phyloP scores from a whole-genome alignment of 2,888 invertebrate species.

The Quadroppia sp. region DNA sequence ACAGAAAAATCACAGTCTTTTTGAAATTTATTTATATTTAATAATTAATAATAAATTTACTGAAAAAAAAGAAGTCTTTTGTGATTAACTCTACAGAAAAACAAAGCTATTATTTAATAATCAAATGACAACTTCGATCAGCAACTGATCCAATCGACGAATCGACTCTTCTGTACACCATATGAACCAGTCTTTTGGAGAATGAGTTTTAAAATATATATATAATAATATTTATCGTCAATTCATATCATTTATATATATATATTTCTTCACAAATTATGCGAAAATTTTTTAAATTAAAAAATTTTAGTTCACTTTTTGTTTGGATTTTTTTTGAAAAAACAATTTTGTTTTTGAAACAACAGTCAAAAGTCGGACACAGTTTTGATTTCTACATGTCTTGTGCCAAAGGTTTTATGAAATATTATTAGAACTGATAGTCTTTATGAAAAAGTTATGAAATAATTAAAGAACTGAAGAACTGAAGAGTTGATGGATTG shows the following conservation, averaged over 20 bases:
- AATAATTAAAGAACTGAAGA: not conserved
- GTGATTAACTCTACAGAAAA: not conserved
- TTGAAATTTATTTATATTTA: constrained; percentile 29
- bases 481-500: not conserved
- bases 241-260: not conserved
- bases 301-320: not conserved
- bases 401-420: constrained; percentile 11
- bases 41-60: constrained; percentile 20
- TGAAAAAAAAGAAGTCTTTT: not conserved
- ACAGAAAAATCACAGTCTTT: constrained; percentile 35
- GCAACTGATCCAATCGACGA: constrained; percentile 11
- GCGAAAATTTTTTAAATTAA: not conserved
- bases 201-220: not conserved
- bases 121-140: constrained; percentile 23
- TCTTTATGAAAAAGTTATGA: constrained; percentile 1
- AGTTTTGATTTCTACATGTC: constrained; percentile 13
- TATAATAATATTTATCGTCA: not conserved
- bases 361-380: not conserved
- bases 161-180: not conserved
- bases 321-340: not conserved
- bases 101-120: constrained; percentile 25
- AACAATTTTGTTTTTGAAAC: constrained; percentile 24
- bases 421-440: not conserved
- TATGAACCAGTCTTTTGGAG: not conserved
- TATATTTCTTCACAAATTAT: constrained; percentile 10